Percentiles rank a stretch among this genome's conserved stretches.
phyloP scores from a whole-genome alignment of 1,140 invertebrate genomes.

The Campoletis sonorensis region DNA sequence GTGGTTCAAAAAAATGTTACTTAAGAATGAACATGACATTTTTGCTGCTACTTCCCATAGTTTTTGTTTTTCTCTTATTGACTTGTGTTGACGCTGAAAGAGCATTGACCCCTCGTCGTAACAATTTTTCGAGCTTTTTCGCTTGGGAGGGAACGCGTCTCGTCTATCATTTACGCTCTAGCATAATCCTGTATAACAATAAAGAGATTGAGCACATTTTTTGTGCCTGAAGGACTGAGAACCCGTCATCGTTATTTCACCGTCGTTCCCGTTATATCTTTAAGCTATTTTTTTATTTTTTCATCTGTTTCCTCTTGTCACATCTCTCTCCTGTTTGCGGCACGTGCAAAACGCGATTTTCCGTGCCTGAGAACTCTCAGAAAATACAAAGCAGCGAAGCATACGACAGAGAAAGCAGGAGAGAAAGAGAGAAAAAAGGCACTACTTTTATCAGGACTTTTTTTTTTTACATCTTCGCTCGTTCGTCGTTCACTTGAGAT shows the following conservation, averaged over 20 bases:
- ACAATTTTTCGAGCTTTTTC: too few relatives aligned
- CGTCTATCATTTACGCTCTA: not conserved
- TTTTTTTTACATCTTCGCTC: not conserved
- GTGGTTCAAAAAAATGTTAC: too few relatives aligned
- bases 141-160: too few relatives aligned
- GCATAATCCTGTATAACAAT: not conserved
- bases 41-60: too few relatives aligned
- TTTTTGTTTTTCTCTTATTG: too few relatives aligned
- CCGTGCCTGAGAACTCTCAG: not conserved
- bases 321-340: not conserved
- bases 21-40: too few relatives aligned
- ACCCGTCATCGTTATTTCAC: constrained; percentile 25
- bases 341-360: constrained; percentile 6
- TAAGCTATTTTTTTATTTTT: not conserved
- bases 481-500: constrained; percentile 1
- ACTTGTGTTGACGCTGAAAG: too few relatives aligned
- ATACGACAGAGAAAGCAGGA: not conserved
- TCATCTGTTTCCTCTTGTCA: not conserved
- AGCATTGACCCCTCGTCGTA: too few relatives aligned
- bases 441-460: not conserved
- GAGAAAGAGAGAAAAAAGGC: not conserved
- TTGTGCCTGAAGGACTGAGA: not conserved
- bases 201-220: constrained; percentile 8
- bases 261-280: constrained; percentile 1
- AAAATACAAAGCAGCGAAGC: constrained; percentile 8